These are phyloP conservation scores for Ryuthela nishihirai DNA, from an alignment of 2,888 invertebrate species.

Conservation along the genomic window DNA sequence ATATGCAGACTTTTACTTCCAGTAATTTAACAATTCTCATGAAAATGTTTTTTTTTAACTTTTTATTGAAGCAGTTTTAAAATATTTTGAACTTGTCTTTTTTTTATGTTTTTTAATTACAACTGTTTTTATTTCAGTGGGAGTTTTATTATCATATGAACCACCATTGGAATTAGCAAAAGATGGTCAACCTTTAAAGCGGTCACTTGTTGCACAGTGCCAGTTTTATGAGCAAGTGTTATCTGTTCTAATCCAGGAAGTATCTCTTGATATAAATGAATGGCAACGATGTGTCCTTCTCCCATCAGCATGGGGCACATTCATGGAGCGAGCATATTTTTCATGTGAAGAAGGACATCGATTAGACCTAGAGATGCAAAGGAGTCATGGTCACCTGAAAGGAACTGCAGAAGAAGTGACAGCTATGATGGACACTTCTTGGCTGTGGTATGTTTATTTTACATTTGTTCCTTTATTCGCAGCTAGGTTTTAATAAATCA, in stretches of 20 bases:
- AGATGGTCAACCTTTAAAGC: conserved; percentile 27
- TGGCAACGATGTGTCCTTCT: conserved; percentile 29
- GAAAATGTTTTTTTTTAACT: too few relatives aligned
- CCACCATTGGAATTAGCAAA: conserved; percentile 31
- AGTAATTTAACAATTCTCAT: too few relatives aligned
- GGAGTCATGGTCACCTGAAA: conserved; percentile 12
- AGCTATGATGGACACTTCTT: conserved; percentile 10
- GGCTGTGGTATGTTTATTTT: conserved; percentile 31
- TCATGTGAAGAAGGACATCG: conserved; percentile 23
- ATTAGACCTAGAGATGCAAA: conserved; percentile 20
- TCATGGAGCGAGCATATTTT: conserved; percentile 29
- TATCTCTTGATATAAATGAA: conserved; percentile 26
- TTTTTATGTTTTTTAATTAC: too few relatives aligned
- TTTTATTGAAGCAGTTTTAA: too few relatives aligned
- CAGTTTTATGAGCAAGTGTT: conserved; percentile 28
- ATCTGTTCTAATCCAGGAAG: conserved; percentile 21
- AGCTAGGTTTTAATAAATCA: too few relatives aligned
- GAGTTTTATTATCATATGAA: conserved; percentile 28
- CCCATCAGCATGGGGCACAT: conserved; percentile 20
- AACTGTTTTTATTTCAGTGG: conserved; percentile 20
- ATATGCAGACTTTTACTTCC: too few relatives aligned
- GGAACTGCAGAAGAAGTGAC: conserved; percentile 17
- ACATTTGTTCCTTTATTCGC: too few relatives aligned
- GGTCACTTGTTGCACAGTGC: conserved; percentile 18
- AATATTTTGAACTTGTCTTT: too few relatives aligned